Evolutionary conservation across 2,888 invertebrate genomes (phyloP), one percentile per base, ranked within the genome.

Genomic region (Acanthosepion lycidas): DNA sequence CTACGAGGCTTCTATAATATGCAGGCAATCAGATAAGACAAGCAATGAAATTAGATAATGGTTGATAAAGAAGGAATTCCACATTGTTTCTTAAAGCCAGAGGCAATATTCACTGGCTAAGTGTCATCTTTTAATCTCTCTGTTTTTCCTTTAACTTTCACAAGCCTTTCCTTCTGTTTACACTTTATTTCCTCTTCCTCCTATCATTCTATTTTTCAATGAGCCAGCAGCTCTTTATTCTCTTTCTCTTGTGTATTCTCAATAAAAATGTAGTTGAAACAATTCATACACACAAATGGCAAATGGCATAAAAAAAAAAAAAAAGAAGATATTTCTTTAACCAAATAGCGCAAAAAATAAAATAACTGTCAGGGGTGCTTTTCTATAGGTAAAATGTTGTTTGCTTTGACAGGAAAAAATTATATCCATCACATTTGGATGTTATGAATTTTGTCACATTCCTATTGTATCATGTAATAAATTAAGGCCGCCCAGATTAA

Each of bases 21-120:
- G n/a, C n/a, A 33, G n/a, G n/a, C 78, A 78, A 78, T 78, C 78
- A n/a, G 78, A 78, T 78, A 78, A 78, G n/a, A 78, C 5, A n/a
- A 78, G 78, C n/a, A 78, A 78, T n/a, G 33, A 33, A 78, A 78
- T 78, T 78, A 78, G 78, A 78, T 78, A 78, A 78, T n/a, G 78
- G 78, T 78, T n/a, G 78, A 78, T 78, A 78, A 12, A 33, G 78
- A 78, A 78, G n/a, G 78, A 78, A 78, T 78, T 78, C n/a, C 78
- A 78, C 78, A 78, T n/a, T 12, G n/a, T 78, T 78, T 78, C n/a
- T 78, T 78, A 78, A 33, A n/a, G 33, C 78, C 15, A 33, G 6
- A 12, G 78, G 78, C n/a, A n/a, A n/a, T n/a, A 78, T 78, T 78
- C n/a, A 78, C n/a, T 78, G 78, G 78, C 8, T 15, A 78, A 78